These are phyloP conservation scores for Orthosia incerta DNA, from an alignment of 2,888 invertebrate genomes.

Conservation along the genomic window DNA sequence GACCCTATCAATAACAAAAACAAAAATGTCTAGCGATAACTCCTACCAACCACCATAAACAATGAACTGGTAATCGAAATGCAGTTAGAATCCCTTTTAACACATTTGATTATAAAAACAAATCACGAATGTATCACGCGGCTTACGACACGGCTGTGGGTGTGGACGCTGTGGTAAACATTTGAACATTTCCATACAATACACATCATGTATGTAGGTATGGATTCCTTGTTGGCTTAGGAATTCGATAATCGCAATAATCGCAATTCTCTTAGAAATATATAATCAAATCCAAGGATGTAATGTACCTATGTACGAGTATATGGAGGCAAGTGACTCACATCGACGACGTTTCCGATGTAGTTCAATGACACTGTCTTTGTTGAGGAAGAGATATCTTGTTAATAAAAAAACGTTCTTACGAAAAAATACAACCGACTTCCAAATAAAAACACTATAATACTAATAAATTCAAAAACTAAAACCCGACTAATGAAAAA, in stretches of 20 bases:
- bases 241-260: conserved; percentile 9
- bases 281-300: background rate
- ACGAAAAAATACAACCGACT: too few relatives aligned
- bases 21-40: background rate
- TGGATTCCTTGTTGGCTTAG: background rate
- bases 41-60: background rate
- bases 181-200: conserved; percentile 31
- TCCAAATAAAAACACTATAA: too few relatives aligned
- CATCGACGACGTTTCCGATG: background rate
- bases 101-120: conserved; percentile 20
- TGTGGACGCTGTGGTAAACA: conserved; percentile 7
- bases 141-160: background rate
- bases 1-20: too few relatives aligned
- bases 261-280: conserved; percentile 1
- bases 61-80: background rate
- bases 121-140: conserved; percentile 14
- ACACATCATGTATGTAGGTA: background rate
- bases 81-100: background rate
- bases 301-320: background rate
- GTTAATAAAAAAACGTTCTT: too few relatives aligned
- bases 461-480: too few relatives aligned
- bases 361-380: background rate
- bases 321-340: background rate
- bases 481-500: too few relatives aligned
- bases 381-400: background rate